Conservation (phyloP, 2,113 vertebrate genomes). For the Suricata suricatta region DNA sequence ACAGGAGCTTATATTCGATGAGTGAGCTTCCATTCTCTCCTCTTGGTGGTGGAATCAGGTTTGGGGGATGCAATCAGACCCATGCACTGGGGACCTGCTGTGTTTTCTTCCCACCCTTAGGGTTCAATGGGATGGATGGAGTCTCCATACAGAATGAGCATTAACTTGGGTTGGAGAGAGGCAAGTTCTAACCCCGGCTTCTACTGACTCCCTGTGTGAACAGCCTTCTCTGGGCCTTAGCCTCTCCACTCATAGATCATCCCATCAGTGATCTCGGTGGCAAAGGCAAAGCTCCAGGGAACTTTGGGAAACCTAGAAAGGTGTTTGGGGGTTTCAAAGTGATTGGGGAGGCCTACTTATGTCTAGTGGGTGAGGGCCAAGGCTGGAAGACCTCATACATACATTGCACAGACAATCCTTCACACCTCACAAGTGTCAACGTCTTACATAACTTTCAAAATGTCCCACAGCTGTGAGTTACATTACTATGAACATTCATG, state of each 20-base stretch:
- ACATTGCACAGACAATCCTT: neutral
- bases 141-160: neutral
- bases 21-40: neutral
- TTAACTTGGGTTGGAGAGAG: neutral
- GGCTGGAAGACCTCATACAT: neutral
- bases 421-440: neutral
- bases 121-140: neutral
- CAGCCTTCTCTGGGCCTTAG: neutral
- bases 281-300: neutral
- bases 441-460: neutral
- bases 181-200: neutral
- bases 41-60: neutral
- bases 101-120: neutral
- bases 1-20: neutral
- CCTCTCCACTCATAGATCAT: neutral
- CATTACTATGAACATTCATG: neutral
- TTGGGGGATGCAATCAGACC: neutral
- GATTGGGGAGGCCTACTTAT: neutral
- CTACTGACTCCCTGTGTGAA: neutral
- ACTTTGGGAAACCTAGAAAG: neutral
- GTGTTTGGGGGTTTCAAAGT: neutral
- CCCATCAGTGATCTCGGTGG: neutral
- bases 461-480: neutral
- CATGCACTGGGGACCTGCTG: neutral
- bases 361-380: neutral